Percentiles rank a stretch among this genome's conserved stretches.
Conservation (phyloP, 2,113 vertebrate species). For the Notarius lentiginosus region DNA sequence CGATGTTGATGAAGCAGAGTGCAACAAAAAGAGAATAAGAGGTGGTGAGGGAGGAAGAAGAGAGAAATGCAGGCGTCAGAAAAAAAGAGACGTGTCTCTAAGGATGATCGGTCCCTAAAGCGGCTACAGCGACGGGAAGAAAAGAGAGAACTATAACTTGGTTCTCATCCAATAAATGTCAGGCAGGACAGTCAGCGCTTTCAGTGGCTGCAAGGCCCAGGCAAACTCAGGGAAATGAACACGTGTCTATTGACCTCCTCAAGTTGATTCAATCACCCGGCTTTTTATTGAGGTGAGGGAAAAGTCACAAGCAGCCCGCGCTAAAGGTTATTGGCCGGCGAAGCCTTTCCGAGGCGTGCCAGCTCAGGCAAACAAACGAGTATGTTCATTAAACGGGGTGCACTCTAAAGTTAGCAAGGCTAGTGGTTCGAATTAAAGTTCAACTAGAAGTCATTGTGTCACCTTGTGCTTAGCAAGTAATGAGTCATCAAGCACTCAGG, state of each 20-base stretch:
- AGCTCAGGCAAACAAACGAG: constrained; percentile 56
- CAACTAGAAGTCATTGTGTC: constrained; percentile 41
- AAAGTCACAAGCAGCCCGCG: constrained; percentile 69
- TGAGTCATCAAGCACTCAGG: constrained; percentile 46
- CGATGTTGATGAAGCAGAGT: constrained; percentile 35
- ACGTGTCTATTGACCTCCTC: constrained; percentile 73
- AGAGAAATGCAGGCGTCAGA: constrained; percentile 4
- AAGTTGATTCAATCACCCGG: constrained; percentile 73
- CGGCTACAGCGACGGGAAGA: constrained; percentile 16
- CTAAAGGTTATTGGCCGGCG: constrained; percentile 68
- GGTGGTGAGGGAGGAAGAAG: constrained; percentile 33
- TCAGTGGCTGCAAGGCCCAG: constrained; percentile 58
- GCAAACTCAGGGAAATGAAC: constrained; percentile 72
- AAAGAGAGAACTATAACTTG: constrained; percentile 53
- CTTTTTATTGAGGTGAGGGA: constrained; percentile 75
- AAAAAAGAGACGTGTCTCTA: constrained; percentile 55
- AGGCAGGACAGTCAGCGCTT: constrained; percentile 70
- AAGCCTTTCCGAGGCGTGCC: constrained; percentile 58
- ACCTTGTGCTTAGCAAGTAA: constrained; percentile 51
- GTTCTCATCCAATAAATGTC: constrained; percentile 72
- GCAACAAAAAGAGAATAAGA: background rate
- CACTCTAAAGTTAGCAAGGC: constrained; percentile 55
- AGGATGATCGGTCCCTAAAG: constrained; percentile 56
- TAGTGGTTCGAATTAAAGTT: constrained; percentile 53
- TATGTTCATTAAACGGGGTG: constrained; percentile 66